phyloP scores from a whole-genome alignment of 2,797 vertebrate species.

The Liasis olivaceus region DNA sequence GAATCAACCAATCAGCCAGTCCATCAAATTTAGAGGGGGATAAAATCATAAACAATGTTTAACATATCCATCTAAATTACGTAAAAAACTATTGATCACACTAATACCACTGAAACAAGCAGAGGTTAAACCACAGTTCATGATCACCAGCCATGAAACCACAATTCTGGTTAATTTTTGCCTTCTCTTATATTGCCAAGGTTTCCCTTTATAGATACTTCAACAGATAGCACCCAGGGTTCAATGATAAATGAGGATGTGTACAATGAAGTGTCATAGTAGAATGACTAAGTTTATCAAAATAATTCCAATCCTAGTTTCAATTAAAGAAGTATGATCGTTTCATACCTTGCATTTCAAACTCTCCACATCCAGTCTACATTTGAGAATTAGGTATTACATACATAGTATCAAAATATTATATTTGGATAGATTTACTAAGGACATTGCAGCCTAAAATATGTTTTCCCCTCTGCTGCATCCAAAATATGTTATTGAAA shows the following conservation, averaged over 20 bases:
- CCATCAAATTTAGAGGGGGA: not conserved
- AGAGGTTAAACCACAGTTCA: not conserved
- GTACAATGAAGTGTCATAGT: not conserved
- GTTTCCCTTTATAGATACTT: not conserved
- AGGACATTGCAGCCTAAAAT: not conserved
- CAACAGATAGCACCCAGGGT: not conserved
- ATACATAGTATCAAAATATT: not conserved
- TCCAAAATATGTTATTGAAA: slow-evolving; percentile 50
- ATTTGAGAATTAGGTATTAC: not conserved
- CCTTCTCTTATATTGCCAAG: not conserved
- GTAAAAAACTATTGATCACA: not conserved
- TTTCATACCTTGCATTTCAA: not conserved
- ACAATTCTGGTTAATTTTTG: not conserved
- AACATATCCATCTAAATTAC: not conserved
- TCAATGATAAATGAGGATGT: not conserved
- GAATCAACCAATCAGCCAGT: not conserved
- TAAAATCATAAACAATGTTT: not conserved
- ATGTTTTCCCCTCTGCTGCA: slow-evolving; percentile 35
- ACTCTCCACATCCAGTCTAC: not conserved
- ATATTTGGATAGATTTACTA: not conserved
- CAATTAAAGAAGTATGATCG: not conserved
- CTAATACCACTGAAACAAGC: not conserved
- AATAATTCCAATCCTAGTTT: not conserved
- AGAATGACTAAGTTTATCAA: not conserved
- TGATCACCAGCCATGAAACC: not conserved